Conservation (phyloP, 2,888 invertebrate genomes). For the Apocheima hispidaria region DNA sequence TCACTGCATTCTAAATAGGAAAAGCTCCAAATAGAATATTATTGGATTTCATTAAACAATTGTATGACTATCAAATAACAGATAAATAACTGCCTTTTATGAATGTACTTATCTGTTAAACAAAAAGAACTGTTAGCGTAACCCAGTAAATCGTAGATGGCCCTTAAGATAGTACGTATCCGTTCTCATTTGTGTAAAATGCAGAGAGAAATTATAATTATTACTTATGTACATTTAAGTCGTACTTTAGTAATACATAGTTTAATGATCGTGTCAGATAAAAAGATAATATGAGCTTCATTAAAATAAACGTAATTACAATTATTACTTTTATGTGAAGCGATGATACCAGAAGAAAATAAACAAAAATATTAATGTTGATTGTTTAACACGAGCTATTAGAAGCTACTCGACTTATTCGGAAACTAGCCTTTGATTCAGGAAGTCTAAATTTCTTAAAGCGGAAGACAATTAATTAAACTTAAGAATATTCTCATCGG, state of each 20-base stretch:
- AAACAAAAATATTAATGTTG: neutral
- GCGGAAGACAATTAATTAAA: conserved; percentile 15
- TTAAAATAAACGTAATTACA: conserved; percentile 5
- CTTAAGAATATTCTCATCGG: conserved; percentile 2
- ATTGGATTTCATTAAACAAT: conserved; percentile 29
- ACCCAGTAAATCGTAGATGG: conserved; percentile 62
- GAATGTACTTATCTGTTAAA: conserved; percentile 46
- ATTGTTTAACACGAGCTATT: neutral
- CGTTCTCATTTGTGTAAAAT: conserved; percentile 53
- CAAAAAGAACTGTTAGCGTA: conserved; percentile 57
- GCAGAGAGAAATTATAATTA: conserved; percentile 43
- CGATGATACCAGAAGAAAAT: neutral
- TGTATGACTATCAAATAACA: conserved; percentile 32
- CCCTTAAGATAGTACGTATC: conserved; percentile 59
- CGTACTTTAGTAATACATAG: conserved; percentile 25
- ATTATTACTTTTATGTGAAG: neutral
- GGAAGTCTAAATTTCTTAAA: conserved; percentile 4
- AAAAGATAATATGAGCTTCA: neutral
- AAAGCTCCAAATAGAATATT: conserved; percentile 16
- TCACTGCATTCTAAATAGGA: conserved; percentile 15
- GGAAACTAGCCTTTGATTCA: neutral
- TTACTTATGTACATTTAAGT: conserved; percentile 37
- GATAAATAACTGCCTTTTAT: conserved; percentile 31
- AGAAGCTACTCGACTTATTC: neutral
- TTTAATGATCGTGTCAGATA: conserved; percentile 26